These are phyloP conservation scores for Strigamia maritima DNA, from an alignment of 2,888 invertebrate species.

Conservation along the genomic window DNA sequence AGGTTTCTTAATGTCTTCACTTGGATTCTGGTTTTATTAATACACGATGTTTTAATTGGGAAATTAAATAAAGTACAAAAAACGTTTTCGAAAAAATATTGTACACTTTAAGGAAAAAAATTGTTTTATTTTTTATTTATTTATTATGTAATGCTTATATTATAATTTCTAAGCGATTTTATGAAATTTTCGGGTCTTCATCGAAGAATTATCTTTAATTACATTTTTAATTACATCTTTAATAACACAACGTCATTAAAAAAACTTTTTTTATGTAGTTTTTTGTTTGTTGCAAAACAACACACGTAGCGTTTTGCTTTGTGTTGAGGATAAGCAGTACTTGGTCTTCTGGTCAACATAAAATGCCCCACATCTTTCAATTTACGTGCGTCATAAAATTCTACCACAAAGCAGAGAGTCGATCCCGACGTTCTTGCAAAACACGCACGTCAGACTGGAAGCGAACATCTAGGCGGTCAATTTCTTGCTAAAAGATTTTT, in stretches of 20 bases:
- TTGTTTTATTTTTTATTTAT: no score
- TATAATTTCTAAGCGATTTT: no score
- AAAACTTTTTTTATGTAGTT: background rate
- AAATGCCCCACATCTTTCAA: conserved; percentile 19
- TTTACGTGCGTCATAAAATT: conserved; percentile 7
- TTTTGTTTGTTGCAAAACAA: background rate
- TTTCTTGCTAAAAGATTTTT: background rate
- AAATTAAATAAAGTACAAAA: no score
- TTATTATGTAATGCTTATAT: no score
- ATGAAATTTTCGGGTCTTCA: no score
- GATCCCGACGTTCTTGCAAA: background rate
- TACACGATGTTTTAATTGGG: no score
- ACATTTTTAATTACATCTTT: background rate
- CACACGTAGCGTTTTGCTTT: background rate
- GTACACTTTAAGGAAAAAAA: no score
- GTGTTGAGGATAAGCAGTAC: conserved; percentile 1
- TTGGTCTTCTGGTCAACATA: conserved; percentile 12
- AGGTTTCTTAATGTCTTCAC: no score
- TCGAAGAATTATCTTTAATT: no score
- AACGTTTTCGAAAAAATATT: no score
- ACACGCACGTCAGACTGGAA: background rate
- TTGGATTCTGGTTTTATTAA: no score
- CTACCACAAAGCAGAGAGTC: background rate
- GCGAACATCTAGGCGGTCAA: background rate
- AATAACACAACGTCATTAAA: background rate